Conservation (phyloP, 1,140 invertebrate species). For the Drosophila melanica region DNA sequence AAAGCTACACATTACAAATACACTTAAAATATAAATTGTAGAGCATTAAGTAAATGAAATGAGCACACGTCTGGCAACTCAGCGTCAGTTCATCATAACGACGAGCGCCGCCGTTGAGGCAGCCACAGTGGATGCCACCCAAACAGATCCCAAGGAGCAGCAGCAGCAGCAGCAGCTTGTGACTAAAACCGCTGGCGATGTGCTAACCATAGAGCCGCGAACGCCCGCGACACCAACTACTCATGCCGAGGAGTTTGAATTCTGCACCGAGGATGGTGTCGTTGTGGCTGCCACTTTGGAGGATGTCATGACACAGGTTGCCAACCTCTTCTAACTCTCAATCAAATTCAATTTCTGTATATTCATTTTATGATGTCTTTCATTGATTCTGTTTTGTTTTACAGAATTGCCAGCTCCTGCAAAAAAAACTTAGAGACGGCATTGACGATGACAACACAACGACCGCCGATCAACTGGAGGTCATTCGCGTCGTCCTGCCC, state of each 20-base stretch:
- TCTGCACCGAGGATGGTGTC: slow-evolving; percentile 71
- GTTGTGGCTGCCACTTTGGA: slow-evolving; percentile 76
- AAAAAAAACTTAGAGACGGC: slow-evolving; percentile 61
- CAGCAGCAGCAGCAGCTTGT: slow-evolving; percentile 44
- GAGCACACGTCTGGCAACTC: slow-evolving; percentile 77
- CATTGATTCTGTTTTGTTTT: slow-evolving; percentile 22
- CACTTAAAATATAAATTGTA: slow-evolving; percentile 22
- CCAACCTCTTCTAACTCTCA: not conserved
- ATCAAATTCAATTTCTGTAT: not conserved
- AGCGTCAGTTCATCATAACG: slow-evolving; percentile 78
- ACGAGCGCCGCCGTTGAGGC: slow-evolving; percentile 54
- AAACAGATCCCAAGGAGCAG: slow-evolving; percentile 43
- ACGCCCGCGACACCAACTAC: slow-evolving; percentile 25
- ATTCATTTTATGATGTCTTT: not conserved
- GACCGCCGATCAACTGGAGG: slow-evolving; percentile 58
- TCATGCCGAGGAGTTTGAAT: slow-evolving; percentile 62
- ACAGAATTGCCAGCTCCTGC: slow-evolving; percentile 69
- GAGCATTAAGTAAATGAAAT: slow-evolving; percentile 71
- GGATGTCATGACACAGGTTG: slow-evolving; percentile 78
- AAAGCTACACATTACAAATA: slow-evolving; percentile 2
- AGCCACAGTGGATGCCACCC: slow-evolving; percentile 46
- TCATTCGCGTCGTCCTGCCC: slow-evolving; percentile 78
- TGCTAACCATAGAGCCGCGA: slow-evolving; percentile 55
- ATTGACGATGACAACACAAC: slow-evolving; percentile 44
- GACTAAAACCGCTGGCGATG: slow-evolving; percentile 25